Evolutionary conservation across 2,888 invertebrate species (phyloP).

Genomic region (Bombyx huttoni): DNA sequence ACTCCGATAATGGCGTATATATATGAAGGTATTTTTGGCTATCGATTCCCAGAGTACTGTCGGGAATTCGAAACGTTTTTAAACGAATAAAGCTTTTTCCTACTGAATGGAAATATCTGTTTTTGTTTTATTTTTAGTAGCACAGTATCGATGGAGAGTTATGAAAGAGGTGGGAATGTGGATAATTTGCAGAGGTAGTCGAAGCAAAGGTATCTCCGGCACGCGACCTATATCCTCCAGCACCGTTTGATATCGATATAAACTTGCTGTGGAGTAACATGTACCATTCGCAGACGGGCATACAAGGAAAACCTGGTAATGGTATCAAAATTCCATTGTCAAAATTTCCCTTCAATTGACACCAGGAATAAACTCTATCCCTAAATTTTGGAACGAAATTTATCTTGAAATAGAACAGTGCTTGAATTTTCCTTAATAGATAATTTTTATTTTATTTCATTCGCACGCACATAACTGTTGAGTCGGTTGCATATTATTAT

Average conservation of each 20-base stretch:
- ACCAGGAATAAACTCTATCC: no score
- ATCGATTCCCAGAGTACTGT: no score
- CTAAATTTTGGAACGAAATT: no score
- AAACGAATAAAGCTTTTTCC: neutral
- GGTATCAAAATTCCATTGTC: no score
- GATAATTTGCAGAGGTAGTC: slow-evolving; percentile 44
- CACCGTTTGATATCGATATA: slow-evolving; percentile 29
- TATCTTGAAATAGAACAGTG: no score
- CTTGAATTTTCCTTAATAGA: no score
- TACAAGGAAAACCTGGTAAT: no score
- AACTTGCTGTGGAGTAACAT: slow-evolving; percentile 13
- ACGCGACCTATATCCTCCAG: slow-evolving; percentile 41
- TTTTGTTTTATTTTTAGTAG: slow-evolving; percentile 1
- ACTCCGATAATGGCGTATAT: no score
- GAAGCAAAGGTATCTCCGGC: slow-evolving; percentile 44
- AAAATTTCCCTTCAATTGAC: no score
- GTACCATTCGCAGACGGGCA: neutral
- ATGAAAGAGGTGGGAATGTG: slow-evolving; percentile 47
- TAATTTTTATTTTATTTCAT: no score
- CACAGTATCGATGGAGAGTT: slow-evolving; percentile 36
- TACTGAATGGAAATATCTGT: neutral
- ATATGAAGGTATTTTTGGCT: no score
- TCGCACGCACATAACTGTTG: no score
- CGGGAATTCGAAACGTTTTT: neutral
- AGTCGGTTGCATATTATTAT: neutral